Conservation (phyloP, 1,140 invertebrate species). For the Drosophila sulfurigaster region DNA sequence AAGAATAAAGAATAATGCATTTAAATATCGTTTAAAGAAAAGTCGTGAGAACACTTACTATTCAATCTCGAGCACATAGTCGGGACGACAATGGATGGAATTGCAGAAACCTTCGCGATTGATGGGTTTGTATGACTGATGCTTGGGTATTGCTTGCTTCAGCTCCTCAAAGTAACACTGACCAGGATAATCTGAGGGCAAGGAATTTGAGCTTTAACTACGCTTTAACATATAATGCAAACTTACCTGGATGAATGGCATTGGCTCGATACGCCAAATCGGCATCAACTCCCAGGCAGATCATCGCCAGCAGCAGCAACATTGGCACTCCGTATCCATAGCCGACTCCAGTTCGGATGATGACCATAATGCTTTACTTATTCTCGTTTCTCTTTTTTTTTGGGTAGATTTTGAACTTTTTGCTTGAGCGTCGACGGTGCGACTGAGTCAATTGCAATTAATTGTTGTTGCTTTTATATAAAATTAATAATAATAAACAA, state of each 20-base stretch:
- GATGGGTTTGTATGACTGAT: slow-evolving; percentile 78
- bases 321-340: slow-evolving; percentile 14
- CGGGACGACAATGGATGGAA: slow-evolving; percentile 72
- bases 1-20: not conserved
- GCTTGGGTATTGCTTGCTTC: slow-evolving; percentile 74
- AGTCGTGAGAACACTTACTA: slow-evolving; percentile 50
- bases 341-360: slow-evolving; percentile 2
- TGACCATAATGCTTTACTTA: not conserved
- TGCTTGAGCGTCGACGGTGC: slow-evolving; percentile 55
- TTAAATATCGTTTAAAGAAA: not conserved
- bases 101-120: slow-evolving; percentile 77
- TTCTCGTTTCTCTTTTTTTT: not conserved
- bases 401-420: slow-evolving; percentile 41
- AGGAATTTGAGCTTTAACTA: not conserved
- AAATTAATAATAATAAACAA: slow-evolving; percentile 77
- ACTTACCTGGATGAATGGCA: slow-evolving; percentile 73
- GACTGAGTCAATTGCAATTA: slow-evolving; percentile 81
- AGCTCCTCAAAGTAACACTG: slow-evolving; percentile 80
- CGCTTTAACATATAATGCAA: no score
- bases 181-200: slow-evolving; percentile 66
- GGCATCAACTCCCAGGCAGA: slow-evolving; percentile 29
- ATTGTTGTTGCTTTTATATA: slow-evolving; percentile 85
- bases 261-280: slow-evolving; percentile 74
- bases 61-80: slow-evolving; percentile 72
- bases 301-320: slow-evolving; percentile 46